Evolutionary conservation across 2,888 invertebrate species (phyloP).

Genomic region (Mimumesa dahlbomi): DNA sequence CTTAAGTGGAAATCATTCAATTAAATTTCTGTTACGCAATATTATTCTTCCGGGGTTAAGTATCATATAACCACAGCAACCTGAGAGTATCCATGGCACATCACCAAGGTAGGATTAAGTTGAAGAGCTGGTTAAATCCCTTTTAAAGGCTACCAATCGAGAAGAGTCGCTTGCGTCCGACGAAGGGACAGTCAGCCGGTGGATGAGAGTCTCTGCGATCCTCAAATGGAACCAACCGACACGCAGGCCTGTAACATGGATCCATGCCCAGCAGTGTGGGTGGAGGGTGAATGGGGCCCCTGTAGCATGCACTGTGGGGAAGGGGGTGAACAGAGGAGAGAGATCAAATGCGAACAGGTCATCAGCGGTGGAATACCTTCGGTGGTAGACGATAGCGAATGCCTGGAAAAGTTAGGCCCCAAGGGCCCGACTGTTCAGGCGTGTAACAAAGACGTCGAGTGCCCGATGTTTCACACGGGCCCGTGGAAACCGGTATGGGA

Average conservation of each 20-base stretch:
- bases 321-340: conserved; percentile 86
- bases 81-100: too few relatives aligned
- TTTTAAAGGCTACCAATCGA: conserved; percentile 88
- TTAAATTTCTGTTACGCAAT: too few relatives aligned
- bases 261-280: conserved; percentile 92
- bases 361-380: conserved; percentile 87
- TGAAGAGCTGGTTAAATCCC: too few relatives aligned
- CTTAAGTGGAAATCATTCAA: too few relatives aligned
- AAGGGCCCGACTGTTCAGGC: conserved; percentile 86
- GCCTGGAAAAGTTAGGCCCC: conserved; percentile 85
- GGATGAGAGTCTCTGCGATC: conserved; percentile 90
- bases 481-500: conserved; percentile 94
- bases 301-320: conserved; percentile 92
- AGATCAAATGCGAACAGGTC: conserved; percentile 90
- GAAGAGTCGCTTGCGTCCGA: conserved; percentile 91
- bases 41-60: too few relatives aligned
- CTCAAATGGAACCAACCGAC: conserved; percentile 86
- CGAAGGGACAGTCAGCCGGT: conserved; percentile 87
- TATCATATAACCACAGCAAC: too few relatives aligned
- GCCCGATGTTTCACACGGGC: conserved; percentile 93
- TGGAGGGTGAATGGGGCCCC: conserved; percentile 88
- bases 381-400: conserved; percentile 88
- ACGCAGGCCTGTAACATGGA: conserved; percentile 88
- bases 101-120: too few relatives aligned
- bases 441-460: conserved; percentile 89